Evolutionary conservation across 2,113 vertebrate species (phyloP).

Genomic region (Dipodomys ordii): DNA sequence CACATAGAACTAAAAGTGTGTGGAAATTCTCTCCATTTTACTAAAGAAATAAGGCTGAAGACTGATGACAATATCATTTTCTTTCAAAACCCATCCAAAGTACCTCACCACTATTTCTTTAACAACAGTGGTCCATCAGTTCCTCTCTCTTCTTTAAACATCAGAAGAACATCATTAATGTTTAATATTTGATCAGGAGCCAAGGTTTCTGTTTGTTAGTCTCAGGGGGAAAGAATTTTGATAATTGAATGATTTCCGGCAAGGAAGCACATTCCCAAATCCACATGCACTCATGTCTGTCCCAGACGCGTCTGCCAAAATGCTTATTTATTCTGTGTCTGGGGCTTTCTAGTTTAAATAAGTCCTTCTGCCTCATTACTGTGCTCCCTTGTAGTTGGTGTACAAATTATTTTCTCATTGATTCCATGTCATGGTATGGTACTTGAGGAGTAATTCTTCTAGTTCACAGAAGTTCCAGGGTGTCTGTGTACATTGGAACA

Average conservation of each 20-base stretch:
- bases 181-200: conserved; percentile 70
- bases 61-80: conserved; percentile 32
- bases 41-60: conserved; percentile 64
- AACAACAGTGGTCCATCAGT: background rate
- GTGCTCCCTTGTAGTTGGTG: conserved; percentile 66
- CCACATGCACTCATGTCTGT: conserved; percentile 64
- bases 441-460: conserved; percentile 11
- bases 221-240: conserved; percentile 65
- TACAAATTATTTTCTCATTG: conserved; percentile 65
- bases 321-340: conserved; percentile 77
- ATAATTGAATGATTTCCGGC: conserved; percentile 76
- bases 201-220: conserved; percentile 75
- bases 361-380: conserved; percentile 66
- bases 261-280: conserved; percentile 64
- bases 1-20: background rate
- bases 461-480: conserved; percentile 62
- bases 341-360: conserved; percentile 78
- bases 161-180: conserved; percentile 70
- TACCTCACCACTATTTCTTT: conserved; percentile 40
- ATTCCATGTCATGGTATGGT: conserved; percentile 61
- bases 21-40: conserved; percentile 35
- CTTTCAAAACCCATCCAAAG: background rate
- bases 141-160: conserved; percentile 68
- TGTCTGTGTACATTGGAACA: conserved; percentile 50
- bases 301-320: background rate